These are phyloP conservation scores for Aphis gossypii DNA, from an alignment of 1,140 invertebrate genomes.

Conservation along the genomic window DNA sequence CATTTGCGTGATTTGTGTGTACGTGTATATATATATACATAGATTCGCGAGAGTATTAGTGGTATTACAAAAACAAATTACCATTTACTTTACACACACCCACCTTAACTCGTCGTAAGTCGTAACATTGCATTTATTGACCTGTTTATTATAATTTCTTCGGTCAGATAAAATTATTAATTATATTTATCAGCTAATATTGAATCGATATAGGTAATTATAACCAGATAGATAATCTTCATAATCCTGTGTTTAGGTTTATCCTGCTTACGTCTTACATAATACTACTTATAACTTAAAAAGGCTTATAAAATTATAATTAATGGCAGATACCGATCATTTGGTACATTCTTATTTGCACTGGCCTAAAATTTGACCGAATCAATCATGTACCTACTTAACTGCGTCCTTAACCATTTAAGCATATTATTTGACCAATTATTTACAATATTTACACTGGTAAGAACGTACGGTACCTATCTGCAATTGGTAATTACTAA, in stretches of 20 bases:
- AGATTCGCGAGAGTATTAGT: too few species aligned
- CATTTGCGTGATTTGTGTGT: slow-evolving; percentile 7
- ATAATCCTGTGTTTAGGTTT: background rate
- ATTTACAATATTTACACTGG: background rate
- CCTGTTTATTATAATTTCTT: background rate
- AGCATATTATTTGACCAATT: too few species aligned
- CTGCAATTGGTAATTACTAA: too few species aligned
- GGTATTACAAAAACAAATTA: background rate
- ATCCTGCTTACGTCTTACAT: background rate
- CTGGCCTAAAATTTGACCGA: background rate
- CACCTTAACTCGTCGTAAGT: background rate
- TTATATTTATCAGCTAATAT: background rate
- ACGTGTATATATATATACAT: background rate
- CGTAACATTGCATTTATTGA: background rate
- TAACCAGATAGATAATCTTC: background rate
- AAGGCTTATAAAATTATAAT: background rate
- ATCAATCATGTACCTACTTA: background rate
- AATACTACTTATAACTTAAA: background rate
- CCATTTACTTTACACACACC: background rate
- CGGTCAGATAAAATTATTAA: background rate
- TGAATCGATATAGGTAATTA: background rate
- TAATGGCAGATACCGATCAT: background rate
- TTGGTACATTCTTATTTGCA: background rate
- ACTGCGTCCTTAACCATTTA: too few species aligned
- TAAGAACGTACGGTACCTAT: background rate